phyloP scores from a whole-genome alignment of 1,140 invertebrate species.

The Liolophura sinensis region DNA sequence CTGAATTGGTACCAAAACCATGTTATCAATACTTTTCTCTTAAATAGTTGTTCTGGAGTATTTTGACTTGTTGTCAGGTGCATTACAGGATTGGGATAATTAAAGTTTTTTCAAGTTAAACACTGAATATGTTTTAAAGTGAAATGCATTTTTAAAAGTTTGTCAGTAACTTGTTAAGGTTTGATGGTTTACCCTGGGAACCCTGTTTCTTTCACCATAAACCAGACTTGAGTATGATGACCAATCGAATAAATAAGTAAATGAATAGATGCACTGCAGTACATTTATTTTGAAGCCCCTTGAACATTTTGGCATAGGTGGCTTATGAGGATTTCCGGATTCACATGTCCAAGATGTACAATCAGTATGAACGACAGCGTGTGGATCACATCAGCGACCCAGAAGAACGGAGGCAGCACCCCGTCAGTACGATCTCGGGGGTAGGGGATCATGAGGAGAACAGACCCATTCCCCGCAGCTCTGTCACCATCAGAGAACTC shows the following conservation, averaged over 20 bases:
- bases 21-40: constrained; percentile 1
- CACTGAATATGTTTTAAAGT: no score
- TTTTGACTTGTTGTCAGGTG: neutral
- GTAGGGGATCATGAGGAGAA: constrained; percentile 30
- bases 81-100: neutral
- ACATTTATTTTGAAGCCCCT: neutral
- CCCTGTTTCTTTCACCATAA: no score
- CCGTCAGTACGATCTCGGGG: constrained; percentile 94
- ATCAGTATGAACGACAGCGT: constrained; percentile 91
- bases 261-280: neutral
- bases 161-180: no score
- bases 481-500: constrained; percentile 48
- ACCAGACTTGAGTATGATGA: no score
- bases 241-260: no score
- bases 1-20: neutral
- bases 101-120: constrained; percentile 1
- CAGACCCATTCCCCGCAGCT: constrained; percentile 36
- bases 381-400: constrained; percentile 95
- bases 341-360: constrained; percentile 76
- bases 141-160: no score
- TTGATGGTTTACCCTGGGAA: no score
- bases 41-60: neutral
- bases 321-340: constrained; percentile 87
- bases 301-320: constrained; percentile 27
- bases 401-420: constrained; percentile 83